phyloP scores from a whole-genome alignment of 1,140 invertebrate species.

The Heliconius hewitsoni region DNA sequence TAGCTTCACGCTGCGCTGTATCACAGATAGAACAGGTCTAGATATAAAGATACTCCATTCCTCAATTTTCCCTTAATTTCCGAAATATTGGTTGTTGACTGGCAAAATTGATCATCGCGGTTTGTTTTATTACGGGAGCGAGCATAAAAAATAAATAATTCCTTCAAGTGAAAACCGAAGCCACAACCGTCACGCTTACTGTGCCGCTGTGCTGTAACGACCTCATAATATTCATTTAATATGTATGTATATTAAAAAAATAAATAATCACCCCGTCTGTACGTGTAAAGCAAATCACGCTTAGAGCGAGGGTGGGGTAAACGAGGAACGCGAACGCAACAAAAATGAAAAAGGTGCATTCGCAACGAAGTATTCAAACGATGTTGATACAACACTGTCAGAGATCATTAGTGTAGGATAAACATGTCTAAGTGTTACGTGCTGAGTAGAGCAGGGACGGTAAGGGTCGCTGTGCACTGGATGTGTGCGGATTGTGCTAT shows the following conservation, averaged over 20 bases:
- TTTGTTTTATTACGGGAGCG: too few species aligned
- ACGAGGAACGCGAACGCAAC: conserved; percentile 17
- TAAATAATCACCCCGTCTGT: conserved; percentile 3
- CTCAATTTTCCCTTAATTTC: too few species aligned
- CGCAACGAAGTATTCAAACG: conserved; percentile 36
- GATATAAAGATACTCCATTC: too few species aligned
- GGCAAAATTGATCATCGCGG: too few species aligned
- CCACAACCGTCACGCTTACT: background rate
- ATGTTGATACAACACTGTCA: conserved; percentile 37
- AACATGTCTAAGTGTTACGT: conserved; percentile 23
- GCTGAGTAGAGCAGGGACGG: background rate
- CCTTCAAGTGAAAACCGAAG: too few species aligned
- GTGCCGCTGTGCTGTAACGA: too few species aligned
- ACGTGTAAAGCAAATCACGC: conserved; percentile 8
- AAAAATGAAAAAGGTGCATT: conserved; percentile 35
- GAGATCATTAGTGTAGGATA: conserved; percentile 37
- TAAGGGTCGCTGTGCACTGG: background rate
- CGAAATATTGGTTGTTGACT: too few species aligned
- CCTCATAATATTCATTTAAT: background rate
- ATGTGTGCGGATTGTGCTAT: background rate
- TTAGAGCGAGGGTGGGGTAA: conserved; percentile 17
- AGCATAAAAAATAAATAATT: too few species aligned
- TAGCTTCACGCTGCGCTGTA: too few species aligned
- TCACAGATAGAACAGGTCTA: too few species aligned
- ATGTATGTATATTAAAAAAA: background rate